phyloP scores from a whole-genome alignment of 2,113 vertebrate genomes.

The Pelusios castaneus region DNA sequence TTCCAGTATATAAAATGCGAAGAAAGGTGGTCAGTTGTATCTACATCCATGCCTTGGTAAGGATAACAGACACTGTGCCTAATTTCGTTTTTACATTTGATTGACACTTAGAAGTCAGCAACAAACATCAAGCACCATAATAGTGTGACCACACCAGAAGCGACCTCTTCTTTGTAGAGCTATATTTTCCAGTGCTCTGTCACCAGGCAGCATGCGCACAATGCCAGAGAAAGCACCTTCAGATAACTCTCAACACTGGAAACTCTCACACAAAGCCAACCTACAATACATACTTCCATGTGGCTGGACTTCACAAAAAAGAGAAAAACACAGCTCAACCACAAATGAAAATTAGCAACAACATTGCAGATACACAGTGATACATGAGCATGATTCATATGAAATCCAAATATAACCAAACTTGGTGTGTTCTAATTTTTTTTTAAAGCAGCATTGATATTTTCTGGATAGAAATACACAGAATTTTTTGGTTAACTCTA shows the following conservation, averaged over 20 bases:
- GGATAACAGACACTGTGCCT: not conserved
- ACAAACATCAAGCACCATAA: too few species aligned
- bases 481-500: not conserved
- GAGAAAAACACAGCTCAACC: not conserved
- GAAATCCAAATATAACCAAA: not conserved
- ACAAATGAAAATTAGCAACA: not conserved
- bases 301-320: too few species aligned
- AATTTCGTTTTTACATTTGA: not conserved
- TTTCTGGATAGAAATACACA: not conserved
- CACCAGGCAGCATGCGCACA: not conserved
- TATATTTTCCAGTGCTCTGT: not conserved
- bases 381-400: not conserved
- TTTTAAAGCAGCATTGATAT: not conserved
- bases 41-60: not conserved
- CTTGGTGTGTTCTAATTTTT: not conserved
- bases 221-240: not conserved
- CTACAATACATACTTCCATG: too few species aligned
- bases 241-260: not conserved
- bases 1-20: slow-evolving; percentile 17
- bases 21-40: not conserved
- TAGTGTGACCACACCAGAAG: too few species aligned
- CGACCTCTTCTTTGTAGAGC: not conserved
- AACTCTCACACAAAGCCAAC: too few species aligned
- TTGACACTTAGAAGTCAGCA: not conserved
- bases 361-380: accelerated